These are phyloP conservation scores for Larimichthys crocea DNA, from an alignment of 2,113 vertebrate species.

Conservation along the genomic window DNA sequence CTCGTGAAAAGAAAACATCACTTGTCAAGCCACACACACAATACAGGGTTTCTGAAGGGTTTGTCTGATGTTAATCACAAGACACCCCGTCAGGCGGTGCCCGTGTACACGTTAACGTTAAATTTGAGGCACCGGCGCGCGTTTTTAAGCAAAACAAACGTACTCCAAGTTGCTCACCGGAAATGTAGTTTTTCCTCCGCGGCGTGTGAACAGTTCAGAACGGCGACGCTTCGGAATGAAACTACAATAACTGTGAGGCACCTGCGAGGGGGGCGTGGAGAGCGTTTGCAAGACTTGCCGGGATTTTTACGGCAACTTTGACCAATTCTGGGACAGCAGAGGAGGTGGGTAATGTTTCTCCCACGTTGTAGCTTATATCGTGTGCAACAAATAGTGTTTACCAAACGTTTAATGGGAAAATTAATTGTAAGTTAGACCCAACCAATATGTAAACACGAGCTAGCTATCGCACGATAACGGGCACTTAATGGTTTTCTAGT, in stretches of 20 bases:
- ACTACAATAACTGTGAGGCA: conserved; percentile 62
- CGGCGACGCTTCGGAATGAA: rapidly evolving
- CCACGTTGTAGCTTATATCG: background rate
- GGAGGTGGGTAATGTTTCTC: conserved; percentile 31
- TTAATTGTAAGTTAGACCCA: background rate
- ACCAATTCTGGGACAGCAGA: background rate
- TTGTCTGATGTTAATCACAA: background rate
- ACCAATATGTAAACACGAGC: background rate
- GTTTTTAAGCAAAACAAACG: background rate
- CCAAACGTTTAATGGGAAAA: background rate
- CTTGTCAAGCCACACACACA: conserved; percentile 8
- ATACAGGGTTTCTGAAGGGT: background rate
- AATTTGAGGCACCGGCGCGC: background rate
- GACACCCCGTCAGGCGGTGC: background rate
- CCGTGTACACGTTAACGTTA: rapidly evolving
- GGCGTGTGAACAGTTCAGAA: rapidly evolving
- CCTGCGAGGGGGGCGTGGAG: background rate
- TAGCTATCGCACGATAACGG: background rate
- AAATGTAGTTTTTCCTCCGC: conserved; percentile 67
- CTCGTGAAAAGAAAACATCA: conserved; percentile 42
- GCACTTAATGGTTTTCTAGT: background rate
- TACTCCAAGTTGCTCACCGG: background rate
- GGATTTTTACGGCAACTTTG: conserved; percentile 46
- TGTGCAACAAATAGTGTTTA: background rate
- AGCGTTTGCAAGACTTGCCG: conserved; percentile 65